Percentiles rank a stretch among this genome's conserved stretches.
Evolutionary conservation across 2,113 vertebrate genomes (phyloP).

Genomic region (Aphyosemion australe): DNA sequence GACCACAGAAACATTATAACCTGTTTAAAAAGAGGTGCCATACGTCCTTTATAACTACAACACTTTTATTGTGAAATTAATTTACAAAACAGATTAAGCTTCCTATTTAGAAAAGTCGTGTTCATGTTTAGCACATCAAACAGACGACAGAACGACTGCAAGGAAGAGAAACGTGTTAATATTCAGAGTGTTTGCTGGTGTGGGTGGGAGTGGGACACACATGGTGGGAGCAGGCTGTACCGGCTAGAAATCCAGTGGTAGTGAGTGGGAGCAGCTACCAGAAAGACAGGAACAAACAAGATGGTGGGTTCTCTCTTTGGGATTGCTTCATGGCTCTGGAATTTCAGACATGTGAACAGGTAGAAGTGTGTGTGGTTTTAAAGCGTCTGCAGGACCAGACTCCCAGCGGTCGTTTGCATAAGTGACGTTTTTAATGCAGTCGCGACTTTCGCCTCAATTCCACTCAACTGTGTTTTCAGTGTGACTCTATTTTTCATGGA

Average conservation of each 20-base stretch:
- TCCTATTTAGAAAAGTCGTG: background rate
- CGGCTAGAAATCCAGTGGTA: background rate
- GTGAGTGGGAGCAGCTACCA: no score
- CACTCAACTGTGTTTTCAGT: background rate
- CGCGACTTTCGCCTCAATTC: background rate
- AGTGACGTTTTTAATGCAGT: background rate
- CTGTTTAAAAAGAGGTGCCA: no score
- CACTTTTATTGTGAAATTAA: background rate
- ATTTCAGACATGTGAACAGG: no score
- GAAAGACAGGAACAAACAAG: no score
- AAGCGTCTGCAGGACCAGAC: no score
- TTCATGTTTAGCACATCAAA: background rate
- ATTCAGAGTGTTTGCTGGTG: background rate
- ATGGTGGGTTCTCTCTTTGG: no score
- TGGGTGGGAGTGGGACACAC: background rate
- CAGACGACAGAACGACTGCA: background rate
- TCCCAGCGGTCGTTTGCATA: background rate
- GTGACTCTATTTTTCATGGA: background rate
- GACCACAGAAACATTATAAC: no score
- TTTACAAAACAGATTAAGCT: no score
- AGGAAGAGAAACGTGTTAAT: background rate
- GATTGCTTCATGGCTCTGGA: no score
- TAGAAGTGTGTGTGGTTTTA: no score
- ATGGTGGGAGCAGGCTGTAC: background rate
- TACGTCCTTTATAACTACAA: no score